Conservation (phyloP, 2,797 vertebrate genomes). For the Acrocephalus scirpaceus region DNA sequence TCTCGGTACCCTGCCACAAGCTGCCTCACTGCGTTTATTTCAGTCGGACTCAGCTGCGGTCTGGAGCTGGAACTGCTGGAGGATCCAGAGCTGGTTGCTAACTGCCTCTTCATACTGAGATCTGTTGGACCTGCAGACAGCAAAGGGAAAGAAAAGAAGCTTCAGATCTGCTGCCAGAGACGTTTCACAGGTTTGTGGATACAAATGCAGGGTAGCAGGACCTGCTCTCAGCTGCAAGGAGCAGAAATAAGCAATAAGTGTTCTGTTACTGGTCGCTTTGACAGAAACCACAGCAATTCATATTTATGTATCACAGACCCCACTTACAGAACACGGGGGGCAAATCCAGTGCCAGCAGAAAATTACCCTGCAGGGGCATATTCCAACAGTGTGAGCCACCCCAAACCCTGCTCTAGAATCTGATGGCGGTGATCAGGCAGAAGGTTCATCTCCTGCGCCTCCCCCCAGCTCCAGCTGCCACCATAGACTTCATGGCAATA, state of each 20-base stretch:
- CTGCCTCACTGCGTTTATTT: constrained; percentile 85
- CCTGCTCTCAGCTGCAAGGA: not conserved
- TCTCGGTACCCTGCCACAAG: constrained; percentile 86
- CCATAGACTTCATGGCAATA: not conserved
- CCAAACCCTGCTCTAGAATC: not conserved
- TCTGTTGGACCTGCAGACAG: constrained; percentile 82
- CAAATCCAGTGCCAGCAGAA: not conserved
- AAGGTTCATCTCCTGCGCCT: not conserved
- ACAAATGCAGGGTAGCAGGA: not conserved
- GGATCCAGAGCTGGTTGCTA: constrained; percentile 80
- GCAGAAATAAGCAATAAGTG: not conserved
- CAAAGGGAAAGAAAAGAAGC: not conserved
- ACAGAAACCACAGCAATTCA: not conserved
- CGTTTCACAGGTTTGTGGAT: not conserved
- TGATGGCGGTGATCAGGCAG: not conserved
- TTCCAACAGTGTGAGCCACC: not conserved
- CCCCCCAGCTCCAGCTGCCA: not conserved
- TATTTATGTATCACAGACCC: not conserved
- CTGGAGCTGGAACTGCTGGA: constrained; percentile 80
- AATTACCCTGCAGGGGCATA: not conserved
- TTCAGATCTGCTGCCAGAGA: not conserved
- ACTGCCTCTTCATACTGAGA: constrained; percentile 87
- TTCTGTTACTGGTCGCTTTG: not conserved
- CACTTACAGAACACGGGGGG: rapidly evolving
- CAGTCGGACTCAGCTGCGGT: constrained; percentile 84